These are phyloP conservation scores for Eudyptes chrysolophus DNA, from an alignment of 2,113 vertebrate genomes.

Conservation along the genomic window DNA sequence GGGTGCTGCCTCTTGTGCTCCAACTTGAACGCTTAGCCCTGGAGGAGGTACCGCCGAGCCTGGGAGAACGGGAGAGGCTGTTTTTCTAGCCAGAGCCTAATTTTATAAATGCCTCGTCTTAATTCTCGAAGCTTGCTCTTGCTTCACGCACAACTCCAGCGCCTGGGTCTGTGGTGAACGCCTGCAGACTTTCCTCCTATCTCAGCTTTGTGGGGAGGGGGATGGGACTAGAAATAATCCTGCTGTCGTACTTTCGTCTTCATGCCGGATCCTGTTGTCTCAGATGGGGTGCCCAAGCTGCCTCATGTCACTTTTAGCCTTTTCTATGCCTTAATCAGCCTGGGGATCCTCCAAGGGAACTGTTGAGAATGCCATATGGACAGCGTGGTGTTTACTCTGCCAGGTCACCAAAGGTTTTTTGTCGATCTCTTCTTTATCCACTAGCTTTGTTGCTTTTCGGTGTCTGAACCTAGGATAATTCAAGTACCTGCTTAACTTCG, in stretches of 20 bases:
- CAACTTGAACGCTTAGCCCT: constrained; percentile 4
- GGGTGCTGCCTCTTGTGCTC: background rate
- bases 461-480: background rate
- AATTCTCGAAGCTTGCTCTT: background rate
- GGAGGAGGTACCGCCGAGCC: background rate
- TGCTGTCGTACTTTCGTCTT: background rate
- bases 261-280: background rate
- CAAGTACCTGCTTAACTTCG: background rate
- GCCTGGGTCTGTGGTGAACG: background rate
- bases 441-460: background rate
- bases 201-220: background rate
- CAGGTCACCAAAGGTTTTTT: background rate
- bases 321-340: background rate
- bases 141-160: constrained; percentile 1
- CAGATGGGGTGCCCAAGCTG: background rate
- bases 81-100: background rate
- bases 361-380: background rate
- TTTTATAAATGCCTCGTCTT: constrained; percentile 1
- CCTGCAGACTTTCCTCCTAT: background rate
- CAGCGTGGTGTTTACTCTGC: background rate
- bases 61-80: background rate
- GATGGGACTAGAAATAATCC: background rate
- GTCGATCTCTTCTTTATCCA: background rate
- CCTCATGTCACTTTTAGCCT: background rate
- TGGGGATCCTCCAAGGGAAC: background rate